Evolutionary conservation across 2,797 vertebrate genomes (phyloP).

Genomic region (Thripadectes ignobilis): DNA sequence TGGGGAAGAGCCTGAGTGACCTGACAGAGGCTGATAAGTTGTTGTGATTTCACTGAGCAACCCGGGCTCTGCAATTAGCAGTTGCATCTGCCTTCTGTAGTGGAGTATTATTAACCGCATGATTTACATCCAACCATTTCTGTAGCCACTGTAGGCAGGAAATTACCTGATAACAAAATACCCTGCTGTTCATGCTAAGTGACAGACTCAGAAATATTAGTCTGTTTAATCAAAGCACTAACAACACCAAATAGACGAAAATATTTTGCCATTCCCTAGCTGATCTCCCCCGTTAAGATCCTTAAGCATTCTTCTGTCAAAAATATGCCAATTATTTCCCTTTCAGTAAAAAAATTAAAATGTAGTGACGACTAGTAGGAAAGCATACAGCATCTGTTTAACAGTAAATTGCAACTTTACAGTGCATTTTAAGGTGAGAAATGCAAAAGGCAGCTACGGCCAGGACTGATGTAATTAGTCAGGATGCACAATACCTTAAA

Average conservation of each 20-base stretch:
- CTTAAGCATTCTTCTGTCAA: constrained; percentile 20
- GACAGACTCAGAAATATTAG: constrained; percentile 50
- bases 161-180: constrained; percentile 59
- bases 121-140: constrained; percentile 29
- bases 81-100: constrained; percentile 10
- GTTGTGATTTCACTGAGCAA: background rate
- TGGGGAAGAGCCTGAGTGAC: background rate
- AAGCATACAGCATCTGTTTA: background rate
- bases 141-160: constrained; percentile 26
- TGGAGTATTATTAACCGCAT: constrained; percentile 9
- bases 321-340: constrained; percentile 40
- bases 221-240: constrained; percentile 53
- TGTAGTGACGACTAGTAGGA: background rate
- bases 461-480: background rate
- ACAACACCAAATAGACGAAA: constrained; percentile 11
- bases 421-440: background rate
- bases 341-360: background rate
- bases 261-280: constrained; percentile 51
- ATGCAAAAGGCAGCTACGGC: background rate
- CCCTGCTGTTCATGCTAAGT: constrained; percentile 51
- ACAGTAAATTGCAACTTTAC: background rate
- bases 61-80: background rate
- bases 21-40: background rate
- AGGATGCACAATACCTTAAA: background rate
- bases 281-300: constrained; percentile 11